These are phyloP conservation scores for Trissolcus japonicus DNA, from an alignment of 2,888 invertebrate genomes.

Conservation along the genomic window DNA sequence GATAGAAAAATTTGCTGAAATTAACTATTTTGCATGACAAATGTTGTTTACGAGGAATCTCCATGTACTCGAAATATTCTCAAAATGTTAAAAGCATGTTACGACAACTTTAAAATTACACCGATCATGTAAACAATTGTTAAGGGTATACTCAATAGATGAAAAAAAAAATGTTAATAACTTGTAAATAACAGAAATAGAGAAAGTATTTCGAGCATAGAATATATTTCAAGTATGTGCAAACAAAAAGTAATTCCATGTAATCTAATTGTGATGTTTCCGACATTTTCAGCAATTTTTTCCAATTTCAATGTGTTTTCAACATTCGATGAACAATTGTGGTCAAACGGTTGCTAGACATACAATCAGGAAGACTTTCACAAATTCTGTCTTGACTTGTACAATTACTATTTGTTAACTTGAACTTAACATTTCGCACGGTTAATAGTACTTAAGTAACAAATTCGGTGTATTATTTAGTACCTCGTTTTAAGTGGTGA, in stretches of 20 bases:
- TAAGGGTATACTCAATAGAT: constrained; percentile 24
- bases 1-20: constrained; percentile 45
- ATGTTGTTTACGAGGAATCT: constrained; percentile 10
- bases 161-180: constrained; percentile 38
- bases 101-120: constrained; percentile 19
- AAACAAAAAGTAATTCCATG: constrained; percentile 16
- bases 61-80: constrained; percentile 22
- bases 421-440: constrained; percentile 5
- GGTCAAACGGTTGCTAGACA: constrained; percentile 26
- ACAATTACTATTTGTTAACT: no score
- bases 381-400: no score
- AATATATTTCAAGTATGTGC: constrained; percentile 31
- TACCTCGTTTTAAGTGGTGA: constrained; percentile 8
- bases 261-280: constrained; percentile 17
- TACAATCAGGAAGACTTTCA: background rate
- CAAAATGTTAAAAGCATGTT: constrained; percentile 15
- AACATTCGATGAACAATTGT: background rate
- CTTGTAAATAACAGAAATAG: constrained; percentile 47
- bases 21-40: constrained; percentile 38
- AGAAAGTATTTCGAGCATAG: constrained; percentile 33
- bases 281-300: constrained; percentile 36
- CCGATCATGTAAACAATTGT: constrained; percentile 20
- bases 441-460: constrained; percentile 39
- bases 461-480: constrained; percentile 30
- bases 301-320: constrained; percentile 3